A percentile compares a stretch with the other conserved stretches of the same genome.
Evolutionary conservation across 2,113 vertebrate species (phyloP).

Genomic region (Pterocles orientalis): DNA sequence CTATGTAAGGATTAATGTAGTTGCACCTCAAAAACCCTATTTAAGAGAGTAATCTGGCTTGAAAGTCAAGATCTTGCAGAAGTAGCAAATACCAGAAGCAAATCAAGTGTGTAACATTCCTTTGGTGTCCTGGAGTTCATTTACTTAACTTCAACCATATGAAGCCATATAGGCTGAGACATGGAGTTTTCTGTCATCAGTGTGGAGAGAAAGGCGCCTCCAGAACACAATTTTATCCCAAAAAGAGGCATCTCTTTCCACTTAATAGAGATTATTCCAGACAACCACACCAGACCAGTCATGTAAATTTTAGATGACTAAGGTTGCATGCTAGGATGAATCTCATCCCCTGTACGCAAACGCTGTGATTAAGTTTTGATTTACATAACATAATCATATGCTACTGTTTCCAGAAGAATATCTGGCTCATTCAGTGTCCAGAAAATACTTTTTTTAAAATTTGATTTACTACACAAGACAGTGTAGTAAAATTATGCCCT

Average conservation of each 20-base stretch:
- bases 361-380: neutral
- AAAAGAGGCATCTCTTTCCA: neutral
- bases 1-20: neutral
- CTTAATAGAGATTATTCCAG: neutral
- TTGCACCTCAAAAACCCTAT: neutral
- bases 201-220: neutral
- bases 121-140: neutral
- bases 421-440: neutral
- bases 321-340: neutral
- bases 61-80: neutral
- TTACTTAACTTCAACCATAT: neutral
- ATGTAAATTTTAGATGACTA: neutral
- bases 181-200: neutral
- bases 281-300: neutral
- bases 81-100: neutral
- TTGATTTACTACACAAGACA: neutral
- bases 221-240: neutral
- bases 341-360: neutral
- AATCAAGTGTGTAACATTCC: neutral
- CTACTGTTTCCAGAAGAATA: slow-evolving; percentile 25
- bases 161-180: neutral
- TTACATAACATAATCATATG: slow-evolving; percentile 28
- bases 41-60: neutral
- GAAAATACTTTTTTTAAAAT: neutral
- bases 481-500: neutral